Base-by-base conservation (phyloP, 2,888 invertebrate genomes). In the Tachystola acroxantha region DNA sequence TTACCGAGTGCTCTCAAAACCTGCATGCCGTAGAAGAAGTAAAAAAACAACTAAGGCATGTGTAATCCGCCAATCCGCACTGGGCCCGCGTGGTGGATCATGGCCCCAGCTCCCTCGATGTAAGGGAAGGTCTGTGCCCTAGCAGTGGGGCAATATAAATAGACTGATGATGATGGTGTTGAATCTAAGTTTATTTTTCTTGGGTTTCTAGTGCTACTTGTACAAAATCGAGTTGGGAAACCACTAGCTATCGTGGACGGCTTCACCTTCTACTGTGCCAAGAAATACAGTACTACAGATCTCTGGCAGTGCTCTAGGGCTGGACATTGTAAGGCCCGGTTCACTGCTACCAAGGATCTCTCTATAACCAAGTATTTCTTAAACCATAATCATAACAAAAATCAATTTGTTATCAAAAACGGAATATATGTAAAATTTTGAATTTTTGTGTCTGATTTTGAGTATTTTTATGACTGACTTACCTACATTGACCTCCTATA, bases 241-340 rank as follows among this genome's bases (percentile, higher is more conserved):
- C 43, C 48, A 5, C 24, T 58, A 16, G 47, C 46, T 1, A 14
- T 60, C 3, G 19, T 54, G 2, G 32, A 55, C 7, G 39, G 44
- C 0, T 57, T 46, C 26, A 50, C 52, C 1, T 52, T 41, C 32
- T 52, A 45, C 20, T 35, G 30, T n/a, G 38, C 46, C 11, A 32
- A 28, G 4, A 11, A 24, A 4, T 19, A 12, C 3, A 31, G 32
- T 1, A 12, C 34, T 4, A 24, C 7, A 4, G 24, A n/a, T 2
- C 30, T 39, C 4, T 27, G 27, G 27, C 27, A 12, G 4, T 27
- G 27, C 12, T 11, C 27, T 1, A 11, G 12, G 2, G 27, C 12
- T 11, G 12, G 27, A 1, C 12, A 27, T 1, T 24, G 24, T n/a
- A 24, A 24, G n/a, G 24, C 24, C 9, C 24, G 24, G 1, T 24